These are phyloP conservation scores for Solen grandis DNA, from an alignment of 1,140 invertebrate species.

Conservation along the genomic window DNA sequence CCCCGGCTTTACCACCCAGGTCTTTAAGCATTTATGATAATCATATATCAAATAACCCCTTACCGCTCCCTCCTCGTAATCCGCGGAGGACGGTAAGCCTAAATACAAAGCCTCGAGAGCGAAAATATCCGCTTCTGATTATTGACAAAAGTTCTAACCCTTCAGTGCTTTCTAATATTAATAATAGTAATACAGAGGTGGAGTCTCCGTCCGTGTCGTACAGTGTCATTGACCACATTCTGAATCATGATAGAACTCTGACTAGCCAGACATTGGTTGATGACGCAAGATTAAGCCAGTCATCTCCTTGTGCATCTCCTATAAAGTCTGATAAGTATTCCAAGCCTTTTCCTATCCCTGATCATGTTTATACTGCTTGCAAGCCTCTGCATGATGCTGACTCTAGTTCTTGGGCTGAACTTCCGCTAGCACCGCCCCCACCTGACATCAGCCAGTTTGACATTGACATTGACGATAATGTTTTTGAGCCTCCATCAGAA, in stretches of 20 bases:
- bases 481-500: constrained; percentile 38
- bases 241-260: too few relatives aligned
- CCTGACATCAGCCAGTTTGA: constrained; percentile 31
- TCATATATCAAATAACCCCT: constrained; percentile 61
- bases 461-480: constrained; percentile 58
- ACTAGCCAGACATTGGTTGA: too few relatives aligned
- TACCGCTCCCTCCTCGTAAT: constrained; percentile 91
- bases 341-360: constrained; percentile 42
- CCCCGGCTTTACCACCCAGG: constrained; percentile 66
- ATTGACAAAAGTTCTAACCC: constrained; percentile 14
- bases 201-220: constrained; percentile 13
- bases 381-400: constrained; percentile 31
- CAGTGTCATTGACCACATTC: constrained; percentile 42
- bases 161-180: background rate
- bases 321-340: constrained; percentile 35
- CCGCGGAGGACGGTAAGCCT: constrained; percentile 85
- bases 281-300: too few relatives aligned
- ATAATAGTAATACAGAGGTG: too few relatives aligned
- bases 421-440: constrained; percentile 60
- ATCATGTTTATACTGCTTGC: background rate
- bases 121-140: constrained; percentile 89
- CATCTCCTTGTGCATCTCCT: too few relatives aligned
- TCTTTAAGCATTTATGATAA: constrained; percentile 66
- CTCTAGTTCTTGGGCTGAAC: constrained; percentile 30
- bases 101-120: constrained; percentile 86